phyloP scores from a whole-genome alignment of 2,797 vertebrate genomes.

The Hoplostethus mediterraneus region DNA sequence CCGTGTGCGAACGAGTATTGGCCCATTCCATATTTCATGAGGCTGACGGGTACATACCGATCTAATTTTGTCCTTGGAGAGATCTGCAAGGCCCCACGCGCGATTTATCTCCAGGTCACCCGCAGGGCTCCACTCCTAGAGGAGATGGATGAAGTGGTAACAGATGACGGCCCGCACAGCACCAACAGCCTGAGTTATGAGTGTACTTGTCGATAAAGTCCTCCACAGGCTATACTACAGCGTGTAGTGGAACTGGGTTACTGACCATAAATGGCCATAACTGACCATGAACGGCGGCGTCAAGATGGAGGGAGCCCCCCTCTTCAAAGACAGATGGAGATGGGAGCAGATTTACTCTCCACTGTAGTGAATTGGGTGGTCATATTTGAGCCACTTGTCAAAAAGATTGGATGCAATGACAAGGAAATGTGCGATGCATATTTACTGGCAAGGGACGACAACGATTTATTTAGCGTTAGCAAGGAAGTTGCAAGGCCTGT shows the following conservation, averaged over 20 bases:
- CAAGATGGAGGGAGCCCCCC: constrained; percentile 39
- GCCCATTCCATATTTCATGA: constrained; percentile 79
- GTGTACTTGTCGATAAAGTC: constrained; percentile 62
- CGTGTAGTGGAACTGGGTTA: constrained; percentile 44
- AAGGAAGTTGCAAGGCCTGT: constrained; percentile 42
- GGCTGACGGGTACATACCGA: constrained; percentile 78
- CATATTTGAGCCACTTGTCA: constrained; percentile 63
- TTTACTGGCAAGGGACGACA: constrained; percentile 27
- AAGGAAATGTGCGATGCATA: constrained; percentile 50
- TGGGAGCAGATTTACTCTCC: constrained; percentile 50
- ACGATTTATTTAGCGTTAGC: constrained; percentile 55
- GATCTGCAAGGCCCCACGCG: constrained; percentile 63
- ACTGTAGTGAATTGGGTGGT: constrained; percentile 51
- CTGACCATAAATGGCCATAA: constrained; percentile 63
- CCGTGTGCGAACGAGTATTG: constrained; percentile 41
- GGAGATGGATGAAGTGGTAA: constrained; percentile 78
- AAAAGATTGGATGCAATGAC: constrained; percentile 56
- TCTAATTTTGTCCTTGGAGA: constrained; percentile 84
- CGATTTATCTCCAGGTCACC: constrained; percentile 81
- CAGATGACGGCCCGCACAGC: constrained; percentile 65
- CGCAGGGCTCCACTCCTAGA: constrained; percentile 52
- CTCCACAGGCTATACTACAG: constrained; percentile 42
- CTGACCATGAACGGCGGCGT: constrained; percentile 54
- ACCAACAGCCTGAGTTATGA: constrained; percentile 69
- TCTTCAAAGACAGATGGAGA: constrained; percentile 45